phyloP scores from a whole-genome alignment of 2,113 vertebrate species.

The Clarias macrocephalus region DNA sequence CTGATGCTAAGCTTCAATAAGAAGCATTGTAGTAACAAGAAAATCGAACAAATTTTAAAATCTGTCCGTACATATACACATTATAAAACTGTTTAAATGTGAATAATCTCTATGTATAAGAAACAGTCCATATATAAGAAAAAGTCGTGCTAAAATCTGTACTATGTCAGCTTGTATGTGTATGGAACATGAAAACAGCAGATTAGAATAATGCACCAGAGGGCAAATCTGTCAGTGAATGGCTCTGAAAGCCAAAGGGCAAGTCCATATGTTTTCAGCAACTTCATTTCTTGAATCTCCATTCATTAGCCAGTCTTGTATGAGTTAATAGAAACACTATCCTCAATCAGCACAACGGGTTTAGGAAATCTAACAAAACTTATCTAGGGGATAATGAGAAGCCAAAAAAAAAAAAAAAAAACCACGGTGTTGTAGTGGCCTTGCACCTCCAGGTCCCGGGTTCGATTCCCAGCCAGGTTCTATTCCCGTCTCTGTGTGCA shows the following conservation, averaged over 20 bases:
- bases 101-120: neutral
- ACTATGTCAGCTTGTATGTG: neutral
- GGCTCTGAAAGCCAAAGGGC: constrained; percentile 8
- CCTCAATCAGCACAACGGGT: neutral
- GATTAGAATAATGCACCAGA: constrained; percentile 9
- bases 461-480: neutral
- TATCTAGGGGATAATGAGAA: neutral
- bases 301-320: neutral
- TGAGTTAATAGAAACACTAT: constrained; percentile 20
- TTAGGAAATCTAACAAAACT: neutral
- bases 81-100: neutral
- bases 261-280: constrained; percentile 16
- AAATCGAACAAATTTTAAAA: neutral
- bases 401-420: no score
- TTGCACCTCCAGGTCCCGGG: neutral
- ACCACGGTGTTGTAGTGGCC: no score
- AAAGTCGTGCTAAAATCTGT: neutral
- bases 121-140: neutral
- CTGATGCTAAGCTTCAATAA: neutral
- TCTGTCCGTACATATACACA: neutral
- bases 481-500: no score
- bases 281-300: neutral
- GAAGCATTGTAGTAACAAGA: neutral
- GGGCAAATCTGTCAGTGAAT: neutral
- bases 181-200: neutral